Evolutionary conservation across 2,797 vertebrate genomes (phyloP).

Genomic region (Acanthopagrus latus): DNA sequence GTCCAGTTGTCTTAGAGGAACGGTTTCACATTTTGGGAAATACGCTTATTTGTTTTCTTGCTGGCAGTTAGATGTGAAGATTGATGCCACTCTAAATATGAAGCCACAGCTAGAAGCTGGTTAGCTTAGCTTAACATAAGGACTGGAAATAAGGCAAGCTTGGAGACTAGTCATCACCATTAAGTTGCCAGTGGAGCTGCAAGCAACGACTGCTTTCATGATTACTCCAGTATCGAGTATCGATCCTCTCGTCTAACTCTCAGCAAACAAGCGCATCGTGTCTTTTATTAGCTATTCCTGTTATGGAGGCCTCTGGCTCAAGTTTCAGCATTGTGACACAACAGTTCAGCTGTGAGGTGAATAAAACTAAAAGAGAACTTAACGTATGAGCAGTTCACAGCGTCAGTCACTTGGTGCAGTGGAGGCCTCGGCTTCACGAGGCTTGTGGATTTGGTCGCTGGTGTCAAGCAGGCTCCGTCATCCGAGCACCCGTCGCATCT

Average conservation of each 20-base stretch:
- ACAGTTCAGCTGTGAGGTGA: not conserved
- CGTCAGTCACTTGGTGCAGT: not conserved
- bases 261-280: not conserved
- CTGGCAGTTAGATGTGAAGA: not conserved
- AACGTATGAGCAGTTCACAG: constrained; percentile 9
- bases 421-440: constrained; percentile 7
- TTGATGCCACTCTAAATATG: not conserved
- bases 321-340: constrained; percentile 22
- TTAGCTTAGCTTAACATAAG: constrained; percentile 6
- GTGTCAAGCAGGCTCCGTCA: not conserved
- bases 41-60: not conserved
- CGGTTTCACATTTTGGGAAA: not conserved
- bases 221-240: not conserved
- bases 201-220: too few relatives aligned
- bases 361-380: constrained; percentile 8
- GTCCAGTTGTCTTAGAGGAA: constrained; percentile 2
- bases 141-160: not conserved
- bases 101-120: not conserved
- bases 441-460: not conserved
- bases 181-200: not conserved
- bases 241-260: not conserved
- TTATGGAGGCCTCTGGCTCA: constrained; percentile 20
- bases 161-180: not conserved
- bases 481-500: not conserved
- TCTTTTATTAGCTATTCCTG: constrained; percentile 4